Evolutionary conservation across 2,888 invertebrate genomes (phyloP).

Genomic region (Hydraecia micacea): DNA sequence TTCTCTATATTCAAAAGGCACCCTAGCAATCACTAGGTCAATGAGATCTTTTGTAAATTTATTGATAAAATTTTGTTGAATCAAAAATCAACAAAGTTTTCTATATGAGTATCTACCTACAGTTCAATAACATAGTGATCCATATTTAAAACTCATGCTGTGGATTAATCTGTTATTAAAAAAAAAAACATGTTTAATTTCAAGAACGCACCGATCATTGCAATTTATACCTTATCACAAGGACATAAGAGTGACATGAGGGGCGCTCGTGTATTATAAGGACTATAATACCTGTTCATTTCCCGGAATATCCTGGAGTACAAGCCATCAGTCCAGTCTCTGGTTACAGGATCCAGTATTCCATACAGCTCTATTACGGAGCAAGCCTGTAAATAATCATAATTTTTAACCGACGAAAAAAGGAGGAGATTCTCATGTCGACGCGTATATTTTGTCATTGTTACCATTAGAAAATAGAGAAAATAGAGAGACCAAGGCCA

Average conservation of each 20-base stretch:
- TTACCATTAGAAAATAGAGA: not conserved
- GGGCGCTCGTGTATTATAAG: not conserved
- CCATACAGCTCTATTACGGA: constrained; percentile 97
- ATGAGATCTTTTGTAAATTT: not conserved
- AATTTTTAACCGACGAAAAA: not conserved
- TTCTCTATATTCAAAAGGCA: not conserved
- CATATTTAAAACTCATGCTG: not conserved
- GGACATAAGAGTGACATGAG: not conserved
- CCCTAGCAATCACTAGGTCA: no score
- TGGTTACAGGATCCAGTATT: constrained; percentile 94
- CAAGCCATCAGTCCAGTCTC: constrained; percentile 98
- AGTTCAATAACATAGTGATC: not conserved
- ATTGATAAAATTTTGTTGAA: not conserved
- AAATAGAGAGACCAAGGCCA: not conserved
- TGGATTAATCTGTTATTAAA: not conserved
- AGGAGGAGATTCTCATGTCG: not conserved
- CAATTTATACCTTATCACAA: not conserved
- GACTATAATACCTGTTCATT: constrained; percentile 92
- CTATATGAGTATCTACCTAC: no score
- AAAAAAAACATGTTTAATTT: not conserved
- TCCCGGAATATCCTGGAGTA: constrained; percentile 97
- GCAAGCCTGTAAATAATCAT: constrained; percentile 91
- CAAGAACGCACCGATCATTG: not conserved
- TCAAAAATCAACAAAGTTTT: not conserved
- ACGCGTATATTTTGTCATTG: not conserved